Evolutionary conservation across 2,888 invertebrate genomes (phyloP).

Genomic region (Willowsia nigromaculata): DNA sequence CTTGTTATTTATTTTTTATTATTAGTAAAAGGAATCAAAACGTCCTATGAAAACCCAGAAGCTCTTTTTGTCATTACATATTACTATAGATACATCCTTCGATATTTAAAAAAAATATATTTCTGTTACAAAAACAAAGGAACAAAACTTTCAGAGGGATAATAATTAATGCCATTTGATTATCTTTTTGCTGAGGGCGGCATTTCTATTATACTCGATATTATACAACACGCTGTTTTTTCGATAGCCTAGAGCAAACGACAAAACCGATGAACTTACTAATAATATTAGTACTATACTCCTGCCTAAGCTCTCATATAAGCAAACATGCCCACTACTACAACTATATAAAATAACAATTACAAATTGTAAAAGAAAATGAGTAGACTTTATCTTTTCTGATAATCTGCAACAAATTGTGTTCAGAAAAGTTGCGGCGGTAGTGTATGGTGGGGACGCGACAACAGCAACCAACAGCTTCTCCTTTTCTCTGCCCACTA

Average conservation of each 20-base stretch:
- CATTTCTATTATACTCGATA: not conserved
- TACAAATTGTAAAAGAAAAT: slow-evolving; percentile 42
- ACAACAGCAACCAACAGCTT: slow-evolving; percentile 32
- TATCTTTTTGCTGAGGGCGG: not conserved
- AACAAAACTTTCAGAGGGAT: not conserved
- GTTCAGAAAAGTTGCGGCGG: slow-evolving; percentile 30
- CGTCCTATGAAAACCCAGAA: not conserved
- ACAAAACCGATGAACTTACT: not conserved
- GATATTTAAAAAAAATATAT: too few species aligned
- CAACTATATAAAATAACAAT: not conserved
- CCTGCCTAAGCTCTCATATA: not conserved
- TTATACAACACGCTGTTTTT: not conserved
- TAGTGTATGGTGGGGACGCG: not conserved
- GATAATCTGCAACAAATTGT: slow-evolving; percentile 49
- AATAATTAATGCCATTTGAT: slow-evolving; percentile 47
- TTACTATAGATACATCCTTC: too few species aligned
- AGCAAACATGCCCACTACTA: not conserved
- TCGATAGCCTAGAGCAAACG: not conserved
- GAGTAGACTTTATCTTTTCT: slow-evolving; percentile 33
- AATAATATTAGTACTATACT: not conserved
- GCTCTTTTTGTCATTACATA: not conserved
- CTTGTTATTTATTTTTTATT: not conserved
- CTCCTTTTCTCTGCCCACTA: slow-evolving; percentile 10
- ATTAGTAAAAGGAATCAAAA: not conserved
- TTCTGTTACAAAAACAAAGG: slow-evolving; percentile 24